phyloP scores from a whole-genome alignment of 2,888 invertebrate species.

The Acutogordius australiensis region DNA sequence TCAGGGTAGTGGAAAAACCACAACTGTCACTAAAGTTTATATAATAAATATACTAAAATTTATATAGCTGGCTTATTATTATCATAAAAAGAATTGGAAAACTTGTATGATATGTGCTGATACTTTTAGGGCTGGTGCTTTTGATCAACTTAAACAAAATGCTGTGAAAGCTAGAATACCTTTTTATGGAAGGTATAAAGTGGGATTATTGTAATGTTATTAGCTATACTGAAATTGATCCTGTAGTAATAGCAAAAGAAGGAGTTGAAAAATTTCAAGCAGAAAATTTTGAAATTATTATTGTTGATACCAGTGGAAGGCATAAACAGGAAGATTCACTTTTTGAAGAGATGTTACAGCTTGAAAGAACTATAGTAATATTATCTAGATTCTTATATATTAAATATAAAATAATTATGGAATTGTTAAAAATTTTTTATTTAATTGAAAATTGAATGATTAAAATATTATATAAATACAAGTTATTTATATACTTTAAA shows the following conservation, averaged over 20 bases:
- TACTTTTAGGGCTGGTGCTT: conserved; percentile 96
- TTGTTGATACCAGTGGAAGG: conserved; percentile 90
- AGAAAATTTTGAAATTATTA: conserved; percentile 93
- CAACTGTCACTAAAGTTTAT: conserved; percentile 87
- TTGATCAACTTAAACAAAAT: conserved; percentile 96
- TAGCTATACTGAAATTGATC: conserved; percentile 93
- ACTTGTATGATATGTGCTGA: conserved; percentile 92
- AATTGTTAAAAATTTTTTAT: too few relatives aligned
- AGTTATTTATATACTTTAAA: too few relatives aligned
- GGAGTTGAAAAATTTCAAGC: conserved; percentile 97
- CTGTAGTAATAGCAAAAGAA: conserved; percentile 88
- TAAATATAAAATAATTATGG: too few relatives aligned
- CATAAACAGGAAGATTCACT: conserved; percentile 96
- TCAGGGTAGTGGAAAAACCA: conserved; percentile 96
- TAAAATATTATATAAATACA: too few relatives aligned
- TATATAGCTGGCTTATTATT: conserved; percentile 84
- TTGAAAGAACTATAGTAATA: conserved; percentile 71
- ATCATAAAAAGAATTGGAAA: conserved; percentile 95
- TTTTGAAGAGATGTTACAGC: conserved; percentile 99
- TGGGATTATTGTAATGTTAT: too few relatives aligned
- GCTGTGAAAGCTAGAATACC: conserved; percentile 95
- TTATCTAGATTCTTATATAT: too few relatives aligned
- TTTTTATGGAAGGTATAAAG: too few relatives aligned
- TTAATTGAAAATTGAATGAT: too few relatives aligned
- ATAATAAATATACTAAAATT: too few relatives aligned